Evolutionary conservation across 2,113 vertebrate species (phyloP), one percentile per base, ranked within the genome.

Genomic region (Anthoscopus minutus): DNA sequence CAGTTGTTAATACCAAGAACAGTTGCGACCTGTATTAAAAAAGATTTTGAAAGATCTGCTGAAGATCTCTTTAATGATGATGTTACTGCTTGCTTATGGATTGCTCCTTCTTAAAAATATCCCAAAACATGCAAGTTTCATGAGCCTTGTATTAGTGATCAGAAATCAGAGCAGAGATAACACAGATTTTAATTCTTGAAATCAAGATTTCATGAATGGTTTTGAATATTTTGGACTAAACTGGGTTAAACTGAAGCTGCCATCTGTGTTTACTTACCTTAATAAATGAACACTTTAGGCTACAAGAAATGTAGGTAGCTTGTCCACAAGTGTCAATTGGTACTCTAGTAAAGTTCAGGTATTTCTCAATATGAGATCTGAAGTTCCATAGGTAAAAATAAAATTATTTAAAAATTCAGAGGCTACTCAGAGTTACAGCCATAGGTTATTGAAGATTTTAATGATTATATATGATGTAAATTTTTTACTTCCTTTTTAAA

Each of bases 11-110:
- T 76, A 73, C 28, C 15, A 31, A 66, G 22, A 80, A 37, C 12
- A 0, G 0, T 11, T 62, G 24, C 2, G 1, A 2, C 15, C 5
- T 56, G 10, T 24, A 54, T 45, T 40, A 12, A 58, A 77, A 61
- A 53, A 60, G 1, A 40, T 13, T 40, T 89, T 40, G 18, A 54
- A 48, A 54, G 17, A 31, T 16, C 7, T 70, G 11, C 13, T 64
- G 40, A 62, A 91, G 27, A 53, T 66, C 20, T 91, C 54, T 79
- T 67, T 70, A 66, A 42, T 31, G 21, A 11, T 66, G n/a, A 44
- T 70, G 5, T 25, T 71, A 45, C 13, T 67, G 21, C 9, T 48
- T 60, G 28, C 14, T 53, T 37, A 25, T n/a, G 35, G 22, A 42
- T 53, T 60, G 8, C 4, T 82, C 47, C 78, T 90, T 64, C 18